Evolutionary conservation across 2,888 invertebrate genomes (phyloP), one percentile per base, ranked within the genome.

Genomic region (Pristionchus fissidentatus): DNA sequence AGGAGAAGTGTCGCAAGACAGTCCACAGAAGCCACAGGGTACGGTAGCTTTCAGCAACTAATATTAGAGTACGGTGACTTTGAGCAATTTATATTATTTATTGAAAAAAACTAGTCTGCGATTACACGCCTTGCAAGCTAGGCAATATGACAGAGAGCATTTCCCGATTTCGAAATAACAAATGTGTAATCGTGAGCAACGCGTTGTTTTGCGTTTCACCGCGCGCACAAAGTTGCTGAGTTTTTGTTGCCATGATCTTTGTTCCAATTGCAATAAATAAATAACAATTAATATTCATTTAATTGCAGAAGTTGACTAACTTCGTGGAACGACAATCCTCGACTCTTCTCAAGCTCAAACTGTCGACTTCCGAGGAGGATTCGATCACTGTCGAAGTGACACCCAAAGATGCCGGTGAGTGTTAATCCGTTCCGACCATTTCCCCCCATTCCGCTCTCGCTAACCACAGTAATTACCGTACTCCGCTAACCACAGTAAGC

Each of bases 341-440:
- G 80, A n/a, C 60, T 3, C 62, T 81, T 2, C 29, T 15, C 13
- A 52, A 22, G 60, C 62, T 81, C 22, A 81, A 81, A 29, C 29
- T 81, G 46, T 81, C 62, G 22, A 81, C 80, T 10, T 57, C 60
- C 3, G 62, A 60, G 35, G 62, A 62, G n/a, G 80, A 81, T 46
- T 29, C 26, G 22, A 32, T 81, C 41, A 19, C 43, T 0, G 41
- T 81, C 29, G 62, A 81, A 10, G 62, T 81, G 29, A 13, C 62
- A 38, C 79, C 79, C 29, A 38, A 22, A 1, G 79, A 55, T 43
- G 38, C 3, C n/a, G 70, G 77, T 52, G 22, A 55, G 55, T 4
- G 4, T 55, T n/a, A n/a, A n/a, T n/a, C n/a, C n/a, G n/a, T n/a
- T n/a, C n/a, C n/a, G n/a, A n/a, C n/a, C n/a, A n/a, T n/a, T n/a